phyloP scores from a whole-genome alignment of 2,797 vertebrate species.

The Oceanodroma leucorhoa region DNA sequence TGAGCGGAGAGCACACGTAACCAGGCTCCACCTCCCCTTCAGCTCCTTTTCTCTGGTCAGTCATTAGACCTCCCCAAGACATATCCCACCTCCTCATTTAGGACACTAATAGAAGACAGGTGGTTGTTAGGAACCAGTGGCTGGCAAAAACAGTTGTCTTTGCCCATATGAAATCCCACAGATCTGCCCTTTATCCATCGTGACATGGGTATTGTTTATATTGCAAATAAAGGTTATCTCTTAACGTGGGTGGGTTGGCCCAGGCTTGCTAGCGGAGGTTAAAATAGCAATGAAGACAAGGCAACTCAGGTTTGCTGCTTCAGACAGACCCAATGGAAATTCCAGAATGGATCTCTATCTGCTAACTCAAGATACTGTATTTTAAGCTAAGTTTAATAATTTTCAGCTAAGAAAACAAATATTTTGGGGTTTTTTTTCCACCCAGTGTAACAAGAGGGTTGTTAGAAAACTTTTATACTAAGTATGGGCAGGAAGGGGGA shows the following conservation, averaged over 20 bases:
- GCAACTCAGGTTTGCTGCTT: not conserved
- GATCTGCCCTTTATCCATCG: not conserved
- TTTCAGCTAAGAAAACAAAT: not conserved
- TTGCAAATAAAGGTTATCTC: conserved; percentile 23
- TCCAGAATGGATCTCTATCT: not conserved
- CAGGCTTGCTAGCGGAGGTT: not conserved
- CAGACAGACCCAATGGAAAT: not conserved
- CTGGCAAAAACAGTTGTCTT: conserved; percentile 10
- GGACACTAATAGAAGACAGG: conserved; percentile 21
- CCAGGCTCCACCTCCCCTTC: not conserved
- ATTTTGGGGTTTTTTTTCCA: not conserved
- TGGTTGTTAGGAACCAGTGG: not conserved
- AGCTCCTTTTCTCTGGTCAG: conserved; percentile 9
- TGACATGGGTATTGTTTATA: conserved; percentile 27
- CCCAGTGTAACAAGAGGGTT: not conserved
- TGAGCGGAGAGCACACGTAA: not conserved
- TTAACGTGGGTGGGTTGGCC: conserved; percentile 35
- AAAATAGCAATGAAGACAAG: conserved; percentile 21
- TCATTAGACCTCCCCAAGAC: not conserved
- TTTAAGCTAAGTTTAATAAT: not conserved
- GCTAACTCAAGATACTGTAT: not conserved
- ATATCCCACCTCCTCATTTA: not conserved
- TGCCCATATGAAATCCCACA: not conserved
- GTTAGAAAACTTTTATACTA: not conserved
- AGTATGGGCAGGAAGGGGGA: not conserved